Percentiles rank a stretch among this genome's conserved stretches.
Evolutionary conservation across 1,140 invertebrate species (phyloP).

Genomic region (Chironomus tepperi): DNA sequence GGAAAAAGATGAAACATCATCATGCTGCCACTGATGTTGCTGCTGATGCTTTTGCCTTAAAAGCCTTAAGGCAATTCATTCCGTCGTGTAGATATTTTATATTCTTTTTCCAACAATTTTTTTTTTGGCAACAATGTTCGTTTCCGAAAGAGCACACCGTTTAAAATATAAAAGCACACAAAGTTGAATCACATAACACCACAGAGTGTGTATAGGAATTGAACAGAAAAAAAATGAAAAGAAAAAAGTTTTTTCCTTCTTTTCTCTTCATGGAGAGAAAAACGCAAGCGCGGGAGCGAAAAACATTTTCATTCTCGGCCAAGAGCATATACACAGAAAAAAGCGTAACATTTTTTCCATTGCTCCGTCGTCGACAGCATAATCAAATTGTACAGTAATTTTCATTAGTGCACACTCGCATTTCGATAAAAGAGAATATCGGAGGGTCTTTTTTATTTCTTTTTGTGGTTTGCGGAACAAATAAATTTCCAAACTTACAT

Average conservation of each 20-base stretch:
- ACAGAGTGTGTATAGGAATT: no score
- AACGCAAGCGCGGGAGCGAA: constrained; percentile 10
- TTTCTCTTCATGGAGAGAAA: neutral
- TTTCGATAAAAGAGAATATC: neutral
- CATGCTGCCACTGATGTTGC: neutral
- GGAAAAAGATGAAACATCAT: neutral
- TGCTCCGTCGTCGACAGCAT: constrained; percentile 10
- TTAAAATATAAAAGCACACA: no score
- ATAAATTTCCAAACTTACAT: no score
- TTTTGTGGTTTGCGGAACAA: no score
- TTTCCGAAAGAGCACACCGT: no score
- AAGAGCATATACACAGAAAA: constrained; percentile 10
- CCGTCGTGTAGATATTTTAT: neutral
- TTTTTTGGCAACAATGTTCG: neutral
- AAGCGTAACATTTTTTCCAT: constrained; percentile 13
- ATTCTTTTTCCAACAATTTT: neutral
- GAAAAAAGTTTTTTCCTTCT: no score
- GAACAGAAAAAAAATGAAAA: no score
- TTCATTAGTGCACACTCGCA: constrained; percentile 12
- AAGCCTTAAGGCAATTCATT: neutral
- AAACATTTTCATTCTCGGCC: neutral
- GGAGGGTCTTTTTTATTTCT: no score
- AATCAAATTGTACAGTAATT: constrained; percentile 10
- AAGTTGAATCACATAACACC: no score
- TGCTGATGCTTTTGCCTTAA: no score